Percentiles rank a stretch among this genome's conserved stretches.
Conservation (phyloP, 2,888 invertebrate genomes). For the Apantesis nais region DNA sequence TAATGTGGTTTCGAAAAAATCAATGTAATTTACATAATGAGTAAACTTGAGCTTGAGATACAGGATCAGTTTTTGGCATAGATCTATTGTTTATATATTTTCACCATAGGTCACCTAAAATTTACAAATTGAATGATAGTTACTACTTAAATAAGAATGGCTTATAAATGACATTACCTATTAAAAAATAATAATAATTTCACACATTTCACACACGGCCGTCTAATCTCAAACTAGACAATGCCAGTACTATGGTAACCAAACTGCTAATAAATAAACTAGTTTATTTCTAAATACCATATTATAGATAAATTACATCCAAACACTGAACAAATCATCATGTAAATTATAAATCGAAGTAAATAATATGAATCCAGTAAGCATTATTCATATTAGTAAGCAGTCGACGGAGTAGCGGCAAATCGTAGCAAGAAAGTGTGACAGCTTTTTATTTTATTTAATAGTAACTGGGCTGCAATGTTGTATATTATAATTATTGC, state of each 20-base stretch:
- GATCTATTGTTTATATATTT: background rate
- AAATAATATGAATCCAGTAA: background rate
- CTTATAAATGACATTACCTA: background rate
- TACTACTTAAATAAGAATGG: background rate
- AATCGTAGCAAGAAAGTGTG: constrained; percentile 19
- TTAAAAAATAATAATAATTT: no score
- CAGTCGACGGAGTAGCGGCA: constrained; percentile 7
- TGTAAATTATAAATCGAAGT: no score
- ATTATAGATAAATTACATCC: no score
- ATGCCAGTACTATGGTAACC: no score
- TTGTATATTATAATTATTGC: constrained; percentile 30
- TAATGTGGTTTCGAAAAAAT: background rate
- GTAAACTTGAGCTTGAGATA: background rate
- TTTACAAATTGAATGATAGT: background rate
- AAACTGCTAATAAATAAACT: no score
- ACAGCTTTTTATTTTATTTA: constrained; percentile 12
- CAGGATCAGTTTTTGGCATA: background rate
- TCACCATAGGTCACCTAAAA: background rate
- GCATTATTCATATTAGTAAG: constrained; percentile 1
- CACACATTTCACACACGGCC: no score
- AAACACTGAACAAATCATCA: no score
- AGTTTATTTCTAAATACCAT: no score
- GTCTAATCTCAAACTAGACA: no score
- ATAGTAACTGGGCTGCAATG: constrained; percentile 1
- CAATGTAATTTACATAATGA: background rate